Evolutionary conservation across 2,797 vertebrate species (phyloP), one percentile per base, ranked within the genome.

Genomic region (Lepus oiostolus): DNA sequence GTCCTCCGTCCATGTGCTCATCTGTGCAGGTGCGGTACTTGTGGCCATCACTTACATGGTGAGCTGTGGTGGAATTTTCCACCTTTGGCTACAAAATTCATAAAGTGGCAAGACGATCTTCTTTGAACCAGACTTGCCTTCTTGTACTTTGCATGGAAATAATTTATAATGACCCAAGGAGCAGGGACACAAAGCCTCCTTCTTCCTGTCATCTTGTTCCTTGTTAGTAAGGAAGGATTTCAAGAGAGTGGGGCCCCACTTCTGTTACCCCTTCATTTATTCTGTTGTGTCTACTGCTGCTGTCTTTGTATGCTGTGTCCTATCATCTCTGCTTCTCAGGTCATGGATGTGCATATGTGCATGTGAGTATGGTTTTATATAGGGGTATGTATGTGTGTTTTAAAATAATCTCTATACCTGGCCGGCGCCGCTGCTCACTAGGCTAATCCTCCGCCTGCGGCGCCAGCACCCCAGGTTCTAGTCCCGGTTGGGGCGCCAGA

Each of bases 71-170:
- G 22, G 50, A 19, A 7, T 79, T 88, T 67, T 77, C 54, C 54
- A 5, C 83, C 71, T 91, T 89, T 52, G 35, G 74, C 32, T 87
- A 42, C 93, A 72, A 85, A 93, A 68, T 77, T 82, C 14, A n/a
- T 86, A 5, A 58, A 85, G 30, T 30, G 13, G 28, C 17, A 4
- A 58, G 52, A 88, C 32, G 30, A 32, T 82, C 63, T 28, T 77
- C 35, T 94, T 83, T 14, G 47, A 88, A 5, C 28, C 54, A 74
- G 52, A 71, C 22, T 75, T 88, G 54, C 32, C 54, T 88, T 79
- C 74, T 62, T 65, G 4, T 35, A n/a, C 28, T 54, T 47, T 28
- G 9, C 30, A 42, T 50, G 12, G 85, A 63, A 47, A n/a, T 79
- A 80, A 52, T 62, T 58, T 88, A 26, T 38, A 10, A 17, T 74